Evolutionary conservation across 2,888 invertebrate species (phyloP).

Genomic region (Bhutanitis thaidina): DNA sequence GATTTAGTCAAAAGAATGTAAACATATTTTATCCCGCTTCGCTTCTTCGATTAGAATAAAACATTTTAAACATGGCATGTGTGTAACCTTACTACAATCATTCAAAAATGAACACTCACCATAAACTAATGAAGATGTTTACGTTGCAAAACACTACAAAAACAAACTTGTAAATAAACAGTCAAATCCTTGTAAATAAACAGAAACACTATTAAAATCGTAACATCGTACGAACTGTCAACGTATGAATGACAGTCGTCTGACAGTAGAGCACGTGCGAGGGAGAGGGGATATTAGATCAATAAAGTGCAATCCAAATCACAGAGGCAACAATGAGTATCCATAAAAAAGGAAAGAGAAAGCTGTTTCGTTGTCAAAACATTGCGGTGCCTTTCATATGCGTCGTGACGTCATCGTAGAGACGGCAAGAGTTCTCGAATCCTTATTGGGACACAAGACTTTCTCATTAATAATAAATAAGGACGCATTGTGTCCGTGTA

Average conservation of each 20-base stretch:
- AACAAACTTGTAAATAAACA: too few species aligned
- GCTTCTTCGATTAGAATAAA: too few species aligned
- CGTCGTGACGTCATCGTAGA: background rate
- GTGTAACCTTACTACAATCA: too few species aligned
- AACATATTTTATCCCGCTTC: too few species aligned
- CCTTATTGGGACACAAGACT: background rate
- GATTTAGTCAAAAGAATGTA: too few species aligned
- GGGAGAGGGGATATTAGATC: conserved; percentile 6
- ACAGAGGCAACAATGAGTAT: too few species aligned
- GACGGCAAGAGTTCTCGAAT: background rate
- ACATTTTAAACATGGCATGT: too few species aligned
- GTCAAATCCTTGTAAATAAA: conserved; percentile 17
- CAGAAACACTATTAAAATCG: background rate
- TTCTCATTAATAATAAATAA: too few species aligned
- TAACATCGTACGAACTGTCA: conserved; percentile 9
- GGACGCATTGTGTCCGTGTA: too few species aligned
- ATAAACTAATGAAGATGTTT: background rate
- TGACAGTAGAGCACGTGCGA: conserved; percentile 6
- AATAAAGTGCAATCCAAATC: conserved; percentile 11
- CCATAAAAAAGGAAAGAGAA: background rate
- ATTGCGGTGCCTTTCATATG: background rate
- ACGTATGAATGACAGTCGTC: conserved; percentile 6
- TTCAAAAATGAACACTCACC: conserved; percentile 16
- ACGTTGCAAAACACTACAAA: conserved; percentile 9
- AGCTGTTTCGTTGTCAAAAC: background rate